Conservation (phyloP, 2,797 vertebrate genomes). For the Hypotaenidia philippensis region DNA sequence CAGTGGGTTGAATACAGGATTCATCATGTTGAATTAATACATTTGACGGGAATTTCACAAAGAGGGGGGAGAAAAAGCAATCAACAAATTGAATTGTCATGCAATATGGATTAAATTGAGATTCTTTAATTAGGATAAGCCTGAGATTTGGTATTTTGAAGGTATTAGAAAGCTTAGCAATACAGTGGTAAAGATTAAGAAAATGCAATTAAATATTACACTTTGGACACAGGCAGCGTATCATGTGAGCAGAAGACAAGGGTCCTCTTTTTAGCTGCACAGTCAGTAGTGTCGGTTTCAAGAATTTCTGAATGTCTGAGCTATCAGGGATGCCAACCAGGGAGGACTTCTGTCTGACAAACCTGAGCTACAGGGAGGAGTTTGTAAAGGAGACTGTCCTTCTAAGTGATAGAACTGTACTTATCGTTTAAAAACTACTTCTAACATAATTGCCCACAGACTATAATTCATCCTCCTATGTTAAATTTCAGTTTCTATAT, state of each 20-base stretch:
- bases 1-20: constrained; percentile 99
- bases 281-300: not conserved
- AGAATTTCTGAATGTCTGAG: constrained; percentile 18
- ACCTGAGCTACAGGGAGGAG: not conserved
- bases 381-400: not conserved
- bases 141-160: constrained; percentile 89
- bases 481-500: not conserved
- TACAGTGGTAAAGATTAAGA: constrained; percentile 87
- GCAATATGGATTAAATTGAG: constrained; percentile 97
- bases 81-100: constrained; percentile 99
- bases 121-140: constrained; percentile 98
- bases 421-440: constrained; percentile 18
- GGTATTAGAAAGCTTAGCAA: constrained; percentile 90
- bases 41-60: constrained; percentile 95
- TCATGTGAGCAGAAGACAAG: constrained; percentile 51
- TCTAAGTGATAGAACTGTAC: not conserved
- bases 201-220: constrained; percentile 88
- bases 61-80: constrained; percentile 87
- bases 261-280: constrained; percentile 22
- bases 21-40: constrained; percentile 99
- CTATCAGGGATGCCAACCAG: not conserved
- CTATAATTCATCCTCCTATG: not conserved
- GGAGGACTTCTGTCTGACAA: constrained; percentile 25
- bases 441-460: not conserved
- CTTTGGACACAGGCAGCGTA: constrained; percentile 76